phyloP scores from a whole-genome alignment of 2,797 vertebrate genomes.

The Pachyuromys duprasi region DNA sequence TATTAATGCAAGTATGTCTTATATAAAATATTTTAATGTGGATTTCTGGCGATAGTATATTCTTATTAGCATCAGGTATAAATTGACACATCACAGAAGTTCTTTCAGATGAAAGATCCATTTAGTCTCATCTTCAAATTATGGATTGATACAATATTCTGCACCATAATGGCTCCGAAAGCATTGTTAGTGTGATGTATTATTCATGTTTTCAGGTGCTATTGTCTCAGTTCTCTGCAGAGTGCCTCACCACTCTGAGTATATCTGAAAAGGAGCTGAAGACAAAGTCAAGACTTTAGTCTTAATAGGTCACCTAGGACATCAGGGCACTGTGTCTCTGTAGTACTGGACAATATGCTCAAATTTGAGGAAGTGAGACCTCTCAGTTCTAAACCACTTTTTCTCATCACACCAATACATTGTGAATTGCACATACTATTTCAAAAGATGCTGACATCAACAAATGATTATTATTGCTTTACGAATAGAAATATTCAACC shows the following conservation, averaged over 20 bases:
- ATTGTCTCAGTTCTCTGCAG: slow-evolving; percentile 72
- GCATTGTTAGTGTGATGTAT: slow-evolving; percentile 70
- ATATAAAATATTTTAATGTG: slow-evolving; percentile 78
- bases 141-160: slow-evolving; percentile 73
- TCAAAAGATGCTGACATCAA: not conserved
- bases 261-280: slow-evolving; percentile 20
- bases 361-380: slow-evolving; percentile 32
- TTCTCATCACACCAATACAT: not conserved
- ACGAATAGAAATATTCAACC: slow-evolving; percentile 13
- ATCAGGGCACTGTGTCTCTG: not conserved
- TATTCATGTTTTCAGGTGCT: slow-evolving; percentile 81
- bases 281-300: not conserved
- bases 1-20: slow-evolving; percentile 79
- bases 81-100: slow-evolving; percentile 71
- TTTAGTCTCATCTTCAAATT: slow-evolving; percentile 73
- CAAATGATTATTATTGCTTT: not conserved
- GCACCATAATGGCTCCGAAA: slow-evolving; percentile 49
- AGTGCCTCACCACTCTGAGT: slow-evolving; percentile 33
- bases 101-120: slow-evolving; percentile 81
- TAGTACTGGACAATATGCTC: not conserved
- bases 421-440: not conserved
- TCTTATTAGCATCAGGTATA: slow-evolving; percentile 71
- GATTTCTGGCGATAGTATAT: slow-evolving; percentile 72
- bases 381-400: not conserved
- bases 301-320: slow-evolving; percentile 30